phyloP scores from a whole-genome alignment of 1,140 invertebrate species.

The Micrasema minimum region DNA sequence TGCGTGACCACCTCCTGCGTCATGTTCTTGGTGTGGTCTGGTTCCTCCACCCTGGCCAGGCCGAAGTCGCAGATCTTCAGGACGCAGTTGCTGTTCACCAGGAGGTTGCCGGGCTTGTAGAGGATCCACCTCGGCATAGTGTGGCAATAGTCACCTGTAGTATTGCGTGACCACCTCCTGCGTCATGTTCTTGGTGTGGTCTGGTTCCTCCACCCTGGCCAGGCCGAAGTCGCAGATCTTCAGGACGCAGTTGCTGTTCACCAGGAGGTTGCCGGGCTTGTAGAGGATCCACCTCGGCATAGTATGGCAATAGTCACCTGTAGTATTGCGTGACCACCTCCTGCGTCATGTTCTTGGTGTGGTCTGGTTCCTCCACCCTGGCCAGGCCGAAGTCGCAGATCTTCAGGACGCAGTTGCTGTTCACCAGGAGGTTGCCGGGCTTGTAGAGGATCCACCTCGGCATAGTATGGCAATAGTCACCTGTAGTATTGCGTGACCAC shows the following conservation, averaged over 20 bases:
- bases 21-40: constrained; percentile 93
- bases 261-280: constrained; percentile 97
- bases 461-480: constrained; percentile 48
- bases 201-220: constrained; percentile 86
- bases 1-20: constrained; percentile 99
- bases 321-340: constrained; percentile 77
- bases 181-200: constrained; percentile 94
- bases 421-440: constrained; percentile 97
- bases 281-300: too few species aligned
- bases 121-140: too few species aligned
- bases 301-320: too few species aligned
- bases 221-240: constrained; percentile 99
- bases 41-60: constrained; percentile 85
- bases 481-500: constrained; percentile 98
- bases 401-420: constrained; percentile 99
- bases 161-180: constrained; percentile 99
- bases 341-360: constrained; percentile 96
- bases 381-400: constrained; percentile 96
- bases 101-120: constrained; percentile 96
- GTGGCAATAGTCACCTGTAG: constrained; percentile 71
- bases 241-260: constrained; percentile 93
- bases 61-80: constrained; percentile 97
- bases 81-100: constrained; percentile 98
- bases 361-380: constrained; percentile 91
- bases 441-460: constrained; percentile 66